Evolutionary conservation across 2,888 invertebrate genomes (phyloP), one percentile per base, ranked within the genome.

Genomic region (Eristalis intricaria): DNA sequence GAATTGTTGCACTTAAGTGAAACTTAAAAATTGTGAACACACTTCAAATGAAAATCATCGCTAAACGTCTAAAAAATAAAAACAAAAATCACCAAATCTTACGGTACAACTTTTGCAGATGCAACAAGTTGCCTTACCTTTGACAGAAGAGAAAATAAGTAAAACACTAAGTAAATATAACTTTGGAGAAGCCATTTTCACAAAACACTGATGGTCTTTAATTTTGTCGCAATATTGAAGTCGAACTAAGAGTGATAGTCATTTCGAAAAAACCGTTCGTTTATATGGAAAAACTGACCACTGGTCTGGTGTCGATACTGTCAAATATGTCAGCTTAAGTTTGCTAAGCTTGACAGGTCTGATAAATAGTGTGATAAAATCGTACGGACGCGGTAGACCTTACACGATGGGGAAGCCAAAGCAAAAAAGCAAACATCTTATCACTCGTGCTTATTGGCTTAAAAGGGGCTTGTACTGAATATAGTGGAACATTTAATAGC

Each of bases 331-430:
- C 66, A 68, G 61, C 19, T 60, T 23, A 70, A 61, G 43, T 64
- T 64, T 56, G 50, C 56, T 35, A 74, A 56, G 5, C 4, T 13
- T 19, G 35, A 23, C 56, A 15, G 19, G 7, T 38, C 19, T 60
- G 69, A 77, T 76, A 61, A 76, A 40, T 8, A 32, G 11, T 35
- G n/a, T 8, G 77, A 77, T 77, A 77, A 77, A 35, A 23, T 50
- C 50, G n/a, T 2, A 4, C 2, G 19, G 19, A 10, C 13, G 13
- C 38, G 13, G 13, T 38, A 8, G 13, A 38, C 50, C 2, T 1
- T 0, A 19, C 19, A 19, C 50, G 19, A 3, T 8, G 19, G 19
- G 1, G 8, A 7, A 8, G 8, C 8, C 50, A 50, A 50, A 50
- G 50, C 19, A 8, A 8, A 19, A 10, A 11, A 13, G 13, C 13